Evolutionary conservation across 2,113 vertebrate genomes (phyloP), one percentile per base, ranked within the genome.

Genomic region (Tragulus kanchil): DNA sequence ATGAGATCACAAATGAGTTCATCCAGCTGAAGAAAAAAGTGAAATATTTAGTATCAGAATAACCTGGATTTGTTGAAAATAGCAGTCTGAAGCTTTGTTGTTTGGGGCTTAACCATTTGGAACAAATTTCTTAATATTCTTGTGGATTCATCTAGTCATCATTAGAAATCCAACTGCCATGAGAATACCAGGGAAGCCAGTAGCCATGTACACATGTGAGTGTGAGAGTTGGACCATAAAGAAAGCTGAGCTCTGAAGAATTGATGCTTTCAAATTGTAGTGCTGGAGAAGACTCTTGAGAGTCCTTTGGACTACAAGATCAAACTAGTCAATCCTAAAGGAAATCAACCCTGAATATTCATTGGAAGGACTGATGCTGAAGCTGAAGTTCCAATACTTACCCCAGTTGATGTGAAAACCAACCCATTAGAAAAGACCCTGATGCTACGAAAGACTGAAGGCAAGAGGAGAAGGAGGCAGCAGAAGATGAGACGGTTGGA

Each of bases 11-110:
- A 65, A 84, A 75, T 3, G 10, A 19, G 17, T 19, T 93, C 64
- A 83, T 89, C 52, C 69, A 93, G 42, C 59, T 67, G 67, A 6
- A 62, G 77, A 42, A 52, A 96, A 91, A 92, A 73, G 36, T n/a
- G 82, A 52, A 85, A 21, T 92, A 15, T 92, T 95, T 90, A 89
- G 64, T 58, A 25, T 19, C 31, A 97, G 45, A 86, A 94, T 93
- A 82, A 64, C 23, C 25, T 6, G 71, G 21, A 79, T 83, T 89
- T 91, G 77, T 78, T 89, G 42, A 84, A 84, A 94, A 92, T 42
- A 78, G 16, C 84, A 94, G 75, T 52, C 45, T 84, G n/a, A 15
- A 84, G 23, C 28, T 81, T 45, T 81, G n/a, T 59, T 78, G 19
- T 71, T 92, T 42, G 8, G 58, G 14, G 4, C 7, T 79, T 86